A percentile compares a stretch with the other conserved stretches of the same genome.
Evolutionary conservation across 2,113 vertebrate genomes (phyloP).

Genomic region (Catharus minimus): DNA sequence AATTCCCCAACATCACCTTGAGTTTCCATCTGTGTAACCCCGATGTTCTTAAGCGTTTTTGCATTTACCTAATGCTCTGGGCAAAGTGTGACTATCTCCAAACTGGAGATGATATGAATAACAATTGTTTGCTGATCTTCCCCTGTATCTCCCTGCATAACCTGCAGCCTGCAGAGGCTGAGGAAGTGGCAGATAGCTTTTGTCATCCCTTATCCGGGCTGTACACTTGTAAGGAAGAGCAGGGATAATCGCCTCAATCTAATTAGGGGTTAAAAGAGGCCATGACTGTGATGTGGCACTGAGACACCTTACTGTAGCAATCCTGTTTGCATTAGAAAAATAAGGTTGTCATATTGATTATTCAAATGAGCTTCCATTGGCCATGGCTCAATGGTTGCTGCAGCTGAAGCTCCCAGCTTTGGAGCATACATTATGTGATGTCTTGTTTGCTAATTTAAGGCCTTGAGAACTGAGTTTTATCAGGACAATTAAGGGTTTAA

Average conservation of each 20-base stretch:
- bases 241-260: slow-evolving; percentile 98
- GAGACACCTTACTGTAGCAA: slow-evolving; percentile 92
- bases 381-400: slow-evolving; percentile 66
- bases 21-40: slow-evolving; percentile 79
- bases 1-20: slow-evolving; percentile 80
- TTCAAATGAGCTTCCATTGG: slow-evolving; percentile 87
- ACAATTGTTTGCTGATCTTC: slow-evolving; percentile 83
- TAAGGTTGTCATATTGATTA: slow-evolving; percentile 99
- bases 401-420: slow-evolving; percentile 80
- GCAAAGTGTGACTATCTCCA: slow-evolving; percentile 78
- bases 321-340: slow-evolving; percentile 99
- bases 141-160: slow-evolving; percentile 81
- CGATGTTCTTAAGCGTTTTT: slow-evolving; percentile 78
- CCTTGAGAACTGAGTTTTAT: slow-evolving; percentile 59
- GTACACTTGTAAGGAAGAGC: slow-evolving; percentile 99
- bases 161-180: slow-evolving; percentile 83
- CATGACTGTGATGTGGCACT: slow-evolving; percentile 94
- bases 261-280: slow-evolving; percentile 98
- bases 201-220: slow-evolving; percentile 95
- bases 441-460: slow-evolving; percentile 70
- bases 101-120: slow-evolving; percentile 86
- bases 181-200: slow-evolving; percentile 91
- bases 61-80: slow-evolving; percentile 84
- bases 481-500: slow-evolving; percentile 65
- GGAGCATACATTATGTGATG: slow-evolving; percentile 63